Conservation (phyloP, 2,113 vertebrate genomes). For the Stictonetta naevosa region DNA sequence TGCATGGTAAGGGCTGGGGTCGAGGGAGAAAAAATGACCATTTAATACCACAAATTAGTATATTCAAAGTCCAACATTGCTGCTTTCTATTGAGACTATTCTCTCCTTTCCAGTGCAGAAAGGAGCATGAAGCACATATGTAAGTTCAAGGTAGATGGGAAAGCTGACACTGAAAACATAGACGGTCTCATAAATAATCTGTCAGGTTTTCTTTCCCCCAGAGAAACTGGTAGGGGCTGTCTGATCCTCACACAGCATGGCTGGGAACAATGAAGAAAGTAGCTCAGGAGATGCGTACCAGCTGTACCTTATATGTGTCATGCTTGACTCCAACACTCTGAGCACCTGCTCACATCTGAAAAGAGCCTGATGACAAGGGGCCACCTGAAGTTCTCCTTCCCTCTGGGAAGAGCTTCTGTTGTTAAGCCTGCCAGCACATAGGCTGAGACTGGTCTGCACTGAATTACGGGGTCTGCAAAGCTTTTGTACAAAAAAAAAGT, state of each 20-base stretch:
- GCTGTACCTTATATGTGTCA: accelerated
- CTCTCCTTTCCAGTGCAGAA: neutral
- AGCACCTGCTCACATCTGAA: neutral
- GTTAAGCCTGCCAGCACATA: neutral
- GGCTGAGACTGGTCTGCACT: neutral
- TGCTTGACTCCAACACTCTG: accelerated
- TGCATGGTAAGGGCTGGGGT: neutral
- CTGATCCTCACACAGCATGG: neutral
- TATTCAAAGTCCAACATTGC: neutral
- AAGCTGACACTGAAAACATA: neutral
- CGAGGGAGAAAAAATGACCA: neutral
- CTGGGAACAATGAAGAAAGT: neutral
- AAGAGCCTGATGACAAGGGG: neutral
- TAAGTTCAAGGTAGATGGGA: neutral
- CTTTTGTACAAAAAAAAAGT: neutral
- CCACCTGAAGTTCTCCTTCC: neutral
- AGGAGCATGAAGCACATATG: neutral
- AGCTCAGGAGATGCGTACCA: neutral
- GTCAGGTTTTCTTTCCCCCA: too few species aligned
- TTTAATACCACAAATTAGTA: neutral
- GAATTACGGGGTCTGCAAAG: neutral
- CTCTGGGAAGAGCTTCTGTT: neutral
- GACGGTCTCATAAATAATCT: neutral
- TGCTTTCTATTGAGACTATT: neutral
- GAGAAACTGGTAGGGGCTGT: neutral